Conservation (phyloP, 2,113 vertebrate species). For the Oryzias melastigma region DNA sequence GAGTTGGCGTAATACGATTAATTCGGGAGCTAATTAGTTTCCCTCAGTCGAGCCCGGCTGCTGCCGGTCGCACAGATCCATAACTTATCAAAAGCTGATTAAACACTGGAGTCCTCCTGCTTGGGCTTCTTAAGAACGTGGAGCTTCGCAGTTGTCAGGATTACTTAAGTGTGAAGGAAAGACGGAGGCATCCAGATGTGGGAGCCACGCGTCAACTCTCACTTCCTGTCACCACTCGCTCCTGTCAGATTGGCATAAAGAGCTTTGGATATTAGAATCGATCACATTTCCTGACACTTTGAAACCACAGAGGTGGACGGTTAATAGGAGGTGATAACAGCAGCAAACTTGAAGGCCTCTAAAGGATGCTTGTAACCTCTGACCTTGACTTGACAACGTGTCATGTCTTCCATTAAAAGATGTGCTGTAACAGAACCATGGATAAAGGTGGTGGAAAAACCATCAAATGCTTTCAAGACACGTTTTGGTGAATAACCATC, state of each 20-base stretch:
- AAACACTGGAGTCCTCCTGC: slow-evolving; percentile 55
- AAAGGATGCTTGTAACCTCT: slow-evolving; percentile 27
- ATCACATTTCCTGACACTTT: neutral
- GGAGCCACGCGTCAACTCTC: slow-evolving; percentile 32
- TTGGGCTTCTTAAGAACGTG: slow-evolving; percentile 36
- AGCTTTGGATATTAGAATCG: slow-evolving; percentile 30
- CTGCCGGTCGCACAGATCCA: slow-evolving; percentile 47
- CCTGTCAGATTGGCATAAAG: slow-evolving; percentile 9
- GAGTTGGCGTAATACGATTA: slow-evolving; percentile 63
- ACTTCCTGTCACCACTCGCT: slow-evolving; percentile 28
- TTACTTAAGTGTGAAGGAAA: slow-evolving; percentile 51
- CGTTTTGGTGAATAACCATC: neutral
- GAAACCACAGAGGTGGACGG: neutral
- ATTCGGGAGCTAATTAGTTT: slow-evolving; percentile 55
- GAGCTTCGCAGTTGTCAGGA: slow-evolving; percentile 64
- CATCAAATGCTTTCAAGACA: too few relatives aligned
- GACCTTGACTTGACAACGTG: neutral
- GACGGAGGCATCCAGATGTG: slow-evolving; percentile 32
- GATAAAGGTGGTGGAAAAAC: too few relatives aligned
- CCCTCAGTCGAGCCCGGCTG: slow-evolving; percentile 17
- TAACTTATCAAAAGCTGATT: slow-evolving; percentile 74
- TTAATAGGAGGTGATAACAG: neutral
- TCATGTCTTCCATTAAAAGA: too few relatives aligned
- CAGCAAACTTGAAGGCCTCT: neutral
- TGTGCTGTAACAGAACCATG: too few relatives aligned